phyloP scores from a whole-genome alignment of 2,888 invertebrate genomes.

The Hyles lineata region DNA sequence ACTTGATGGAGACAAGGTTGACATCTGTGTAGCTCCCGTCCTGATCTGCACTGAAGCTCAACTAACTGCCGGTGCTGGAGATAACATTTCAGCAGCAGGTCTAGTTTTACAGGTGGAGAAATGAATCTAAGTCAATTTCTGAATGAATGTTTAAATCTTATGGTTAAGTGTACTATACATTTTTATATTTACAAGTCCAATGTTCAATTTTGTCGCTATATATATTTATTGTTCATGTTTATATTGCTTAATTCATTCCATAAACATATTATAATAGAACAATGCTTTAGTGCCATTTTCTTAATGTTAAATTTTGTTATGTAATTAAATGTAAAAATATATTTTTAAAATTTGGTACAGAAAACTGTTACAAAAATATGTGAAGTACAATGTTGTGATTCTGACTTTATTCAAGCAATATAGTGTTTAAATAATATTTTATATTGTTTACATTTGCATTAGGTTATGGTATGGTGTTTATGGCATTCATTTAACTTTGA shows the following conservation, averaged over 20 bases:
- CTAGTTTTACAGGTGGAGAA: slow-evolving; percentile 88
- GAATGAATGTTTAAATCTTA: slow-evolving; percentile 30
- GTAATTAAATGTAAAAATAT: background rate
- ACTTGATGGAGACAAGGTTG: slow-evolving; percentile 77
- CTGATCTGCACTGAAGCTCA: slow-evolving; percentile 92
- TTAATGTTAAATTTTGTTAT: background rate
- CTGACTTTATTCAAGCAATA: slow-evolving; percentile 9
- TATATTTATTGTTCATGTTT: slow-evolving; percentile 3
- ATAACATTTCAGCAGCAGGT: slow-evolving; percentile 96
- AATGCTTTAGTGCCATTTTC: slow-evolving; percentile 16
- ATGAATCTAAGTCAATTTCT: slow-evolving; percentile 51
- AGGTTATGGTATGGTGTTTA: background rate
- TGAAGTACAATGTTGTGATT: slow-evolving; percentile 16
- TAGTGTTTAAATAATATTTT: background rate
- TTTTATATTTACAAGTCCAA: slow-evolving; percentile 20
- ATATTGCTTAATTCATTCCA: slow-evolving; percentile 18
- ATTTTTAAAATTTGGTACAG: slow-evolving; percentile 5
- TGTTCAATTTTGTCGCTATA: slow-evolving; percentile 15
- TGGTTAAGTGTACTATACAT: slow-evolving; percentile 19
- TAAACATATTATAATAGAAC: background rate
- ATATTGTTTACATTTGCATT: background rate
- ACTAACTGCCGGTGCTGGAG: slow-evolving; percentile 94
- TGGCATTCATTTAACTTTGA: background rate
- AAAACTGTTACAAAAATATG: slow-evolving; percentile 9
- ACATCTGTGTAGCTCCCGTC: slow-evolving; percentile 93